Percentiles rank a stretch among this genome's conserved stretches.
These are phyloP conservation scores for Lepus americanus DNA, from an alignment of 2,113 vertebrate species.

Conservation along the genomic window DNA sequence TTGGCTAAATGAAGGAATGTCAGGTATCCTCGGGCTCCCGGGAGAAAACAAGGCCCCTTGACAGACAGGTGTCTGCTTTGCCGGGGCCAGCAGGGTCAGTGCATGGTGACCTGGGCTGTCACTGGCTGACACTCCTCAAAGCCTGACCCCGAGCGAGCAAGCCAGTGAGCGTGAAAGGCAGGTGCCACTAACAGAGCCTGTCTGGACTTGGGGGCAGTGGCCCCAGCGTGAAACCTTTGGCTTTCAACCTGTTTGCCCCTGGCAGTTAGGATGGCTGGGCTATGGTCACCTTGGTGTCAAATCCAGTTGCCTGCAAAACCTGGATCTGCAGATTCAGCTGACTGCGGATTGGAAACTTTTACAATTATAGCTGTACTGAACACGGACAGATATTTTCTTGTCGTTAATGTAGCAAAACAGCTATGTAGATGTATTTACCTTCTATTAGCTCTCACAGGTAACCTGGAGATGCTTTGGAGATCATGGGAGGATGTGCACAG, in stretches of 20 bases:
- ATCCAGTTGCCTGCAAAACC: background rate
- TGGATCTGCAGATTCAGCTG: background rate
- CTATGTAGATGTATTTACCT: background rate
- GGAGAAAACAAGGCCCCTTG: background rate
- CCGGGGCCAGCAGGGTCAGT: background rate
- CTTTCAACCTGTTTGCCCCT: slow-evolving; percentile 26
- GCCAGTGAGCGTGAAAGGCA: background rate
- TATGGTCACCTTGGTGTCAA: background rate
- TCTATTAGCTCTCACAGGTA: background rate
- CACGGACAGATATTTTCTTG: background rate
- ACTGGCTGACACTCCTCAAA: background rate
- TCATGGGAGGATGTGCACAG: background rate
- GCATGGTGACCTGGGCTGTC: background rate
- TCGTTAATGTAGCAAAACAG: background rate
- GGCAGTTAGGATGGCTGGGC: background rate
- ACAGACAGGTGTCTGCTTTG: background rate
- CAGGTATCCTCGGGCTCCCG: background rate
- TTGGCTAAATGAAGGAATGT: background rate
- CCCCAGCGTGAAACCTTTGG: background rate
- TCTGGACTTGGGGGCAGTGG: background rate
- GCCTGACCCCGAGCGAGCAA: background rate
- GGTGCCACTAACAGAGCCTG: background rate
- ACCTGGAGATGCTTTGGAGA: background rate
- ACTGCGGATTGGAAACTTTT: background rate
- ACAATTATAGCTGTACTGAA: background rate